phyloP scores from a whole-genome alignment of 1,140 invertebrate genomes.

The Scylla paramamosain region DNA sequence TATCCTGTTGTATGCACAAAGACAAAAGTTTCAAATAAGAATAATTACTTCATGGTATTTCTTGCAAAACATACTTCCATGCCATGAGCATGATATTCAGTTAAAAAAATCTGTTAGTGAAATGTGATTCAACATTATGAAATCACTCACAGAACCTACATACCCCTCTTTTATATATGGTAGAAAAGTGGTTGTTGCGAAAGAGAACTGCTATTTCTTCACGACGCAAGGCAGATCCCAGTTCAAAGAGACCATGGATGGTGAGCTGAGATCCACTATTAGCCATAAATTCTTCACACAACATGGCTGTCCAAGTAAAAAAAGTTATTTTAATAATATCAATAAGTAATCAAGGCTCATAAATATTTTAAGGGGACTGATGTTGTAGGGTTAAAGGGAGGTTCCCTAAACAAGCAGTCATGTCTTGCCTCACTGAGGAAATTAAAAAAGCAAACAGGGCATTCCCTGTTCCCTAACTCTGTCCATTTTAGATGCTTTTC shows the following conservation, averaged over 20 bases:
- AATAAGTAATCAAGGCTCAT: background rate
- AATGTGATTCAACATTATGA: background rate
- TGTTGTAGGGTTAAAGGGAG: too few relatives aligned
- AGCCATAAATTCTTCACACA: conserved; percentile 84
- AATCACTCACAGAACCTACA: conserved; percentile 78
- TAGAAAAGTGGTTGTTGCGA: conserved; percentile 85
- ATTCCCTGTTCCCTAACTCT: too few relatives aligned
- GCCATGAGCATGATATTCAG: too few relatives aligned
- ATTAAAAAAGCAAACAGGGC: too few relatives aligned
- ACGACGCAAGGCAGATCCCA: conserved; percentile 81
- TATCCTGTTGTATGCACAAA: too few relatives aligned
- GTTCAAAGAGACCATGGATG: conserved; percentile 83
- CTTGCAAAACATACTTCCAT: too few relatives aligned
- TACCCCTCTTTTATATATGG: conserved; percentile 83
- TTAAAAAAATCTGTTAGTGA: too few relatives aligned
- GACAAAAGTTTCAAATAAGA: conserved; percentile 60
- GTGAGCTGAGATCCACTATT: conserved; percentile 83
- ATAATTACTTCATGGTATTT: background rate
- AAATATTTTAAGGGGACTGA: too few relatives aligned
- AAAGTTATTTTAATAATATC: background rate
- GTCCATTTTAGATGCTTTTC: too few relatives aligned
- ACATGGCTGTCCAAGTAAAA: conserved; percentile 79
- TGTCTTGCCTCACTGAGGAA: too few relatives aligned
- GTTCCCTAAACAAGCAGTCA: too few relatives aligned
- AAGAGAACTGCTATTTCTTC: conserved; percentile 84